phyloP scores from a whole-genome alignment of 2,888 invertebrate species.

The Nomada ferruginata region DNA sequence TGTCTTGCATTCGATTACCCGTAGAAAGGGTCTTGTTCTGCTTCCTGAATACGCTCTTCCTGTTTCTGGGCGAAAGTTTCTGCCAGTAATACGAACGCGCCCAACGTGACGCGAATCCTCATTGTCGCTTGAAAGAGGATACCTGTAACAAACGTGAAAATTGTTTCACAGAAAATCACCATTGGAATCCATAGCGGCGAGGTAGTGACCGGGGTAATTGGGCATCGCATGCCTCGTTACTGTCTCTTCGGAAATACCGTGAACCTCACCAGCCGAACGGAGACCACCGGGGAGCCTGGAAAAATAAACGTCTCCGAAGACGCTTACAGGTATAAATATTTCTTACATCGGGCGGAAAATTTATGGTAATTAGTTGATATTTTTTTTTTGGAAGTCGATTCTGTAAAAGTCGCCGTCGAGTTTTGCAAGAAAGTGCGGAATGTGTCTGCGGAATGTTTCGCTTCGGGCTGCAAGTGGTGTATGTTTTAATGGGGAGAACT shows the following conservation, averaged over 20 bases:
- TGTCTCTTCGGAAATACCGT: slow-evolving; percentile 97
- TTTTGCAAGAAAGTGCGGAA: no score
- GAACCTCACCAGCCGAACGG: slow-evolving; percentile 96
- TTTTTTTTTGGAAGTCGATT: neutral
- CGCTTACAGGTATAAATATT: slow-evolving; percentile 90
- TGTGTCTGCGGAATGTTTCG: no score
- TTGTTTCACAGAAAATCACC: slow-evolving; percentile 90
- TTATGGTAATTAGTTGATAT: neutral
- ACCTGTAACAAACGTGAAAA: slow-evolving; percentile 14
- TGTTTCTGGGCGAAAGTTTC: slow-evolving; percentile 51
- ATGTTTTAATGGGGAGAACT: neutral
- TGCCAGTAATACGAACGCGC: slow-evolving; percentile 25
- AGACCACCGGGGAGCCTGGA: slow-evolving; percentile 95
- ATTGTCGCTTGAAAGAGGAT: slow-evolving; percentile 2
- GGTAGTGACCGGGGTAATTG: slow-evolving; percentile 97
- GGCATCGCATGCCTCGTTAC: slow-evolving; percentile 96
- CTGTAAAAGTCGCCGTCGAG: no score
- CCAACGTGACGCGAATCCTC: slow-evolving; percentile 47
- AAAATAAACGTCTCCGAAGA: slow-evolving; percentile 96
- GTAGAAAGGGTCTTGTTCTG: slow-evolving; percentile 53
- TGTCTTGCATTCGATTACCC: slow-evolving; percentile 38
- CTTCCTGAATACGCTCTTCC: slow-evolving; percentile 49
- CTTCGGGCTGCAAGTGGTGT: neutral
- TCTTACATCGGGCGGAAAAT: neutral
- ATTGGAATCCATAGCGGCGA: slow-evolving; percentile 98